phyloP scores from a whole-genome alignment of 2,797 vertebrate species.

The Anomalospiza imberbis region DNA sequence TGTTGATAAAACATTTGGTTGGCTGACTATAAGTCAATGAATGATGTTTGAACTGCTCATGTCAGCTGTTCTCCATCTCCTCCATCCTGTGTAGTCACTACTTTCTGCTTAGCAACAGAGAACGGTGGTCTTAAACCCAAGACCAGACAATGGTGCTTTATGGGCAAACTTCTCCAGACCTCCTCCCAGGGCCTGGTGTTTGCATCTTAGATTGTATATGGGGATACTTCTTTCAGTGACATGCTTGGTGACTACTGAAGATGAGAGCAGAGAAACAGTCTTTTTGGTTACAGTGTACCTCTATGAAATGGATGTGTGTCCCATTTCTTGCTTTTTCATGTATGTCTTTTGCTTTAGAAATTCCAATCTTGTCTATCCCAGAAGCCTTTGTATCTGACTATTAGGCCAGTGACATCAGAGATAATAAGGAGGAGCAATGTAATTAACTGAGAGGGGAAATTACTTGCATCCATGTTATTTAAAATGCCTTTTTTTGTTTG shows the following conservation, averaged over 20 bases:
- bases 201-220: accelerated
- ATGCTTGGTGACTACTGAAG: background rate
- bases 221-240: background rate
- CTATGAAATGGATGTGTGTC: background rate
- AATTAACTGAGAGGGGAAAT: conserved; percentile 14
- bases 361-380: background rate
- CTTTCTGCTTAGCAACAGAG: background rate
- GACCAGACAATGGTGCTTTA: background rate
- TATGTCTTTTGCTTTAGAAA: background rate
- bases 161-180: background rate
- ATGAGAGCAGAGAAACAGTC: background rate
- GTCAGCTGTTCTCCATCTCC: background rate
- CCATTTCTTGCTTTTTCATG: background rate
- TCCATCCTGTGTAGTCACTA: background rate
- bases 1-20: background rate
- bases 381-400: background rate
- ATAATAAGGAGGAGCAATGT: background rate
- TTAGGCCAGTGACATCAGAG: background rate
- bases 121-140: background rate
- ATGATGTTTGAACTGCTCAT: background rate
- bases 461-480: conserved; percentile 15
- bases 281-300: background rate
- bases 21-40: background rate
- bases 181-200: background rate
- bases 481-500: conserved; percentile 14